Evolutionary conservation across 2,113 vertebrate genomes (phyloP).

Genomic region (Engraulis encrasicolus): DNA sequence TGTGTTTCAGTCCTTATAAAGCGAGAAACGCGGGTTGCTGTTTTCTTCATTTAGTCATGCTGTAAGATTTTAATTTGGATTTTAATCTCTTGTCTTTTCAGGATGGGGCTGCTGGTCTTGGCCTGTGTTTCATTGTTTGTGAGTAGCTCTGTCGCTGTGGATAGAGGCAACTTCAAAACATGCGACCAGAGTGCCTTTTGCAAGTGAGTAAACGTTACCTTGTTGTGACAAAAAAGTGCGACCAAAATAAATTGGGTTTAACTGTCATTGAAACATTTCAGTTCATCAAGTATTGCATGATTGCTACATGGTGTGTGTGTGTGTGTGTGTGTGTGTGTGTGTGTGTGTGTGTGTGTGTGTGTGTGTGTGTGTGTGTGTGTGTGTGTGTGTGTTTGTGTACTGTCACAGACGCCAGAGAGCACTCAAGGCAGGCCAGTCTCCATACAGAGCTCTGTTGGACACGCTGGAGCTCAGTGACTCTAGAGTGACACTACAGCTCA

Average conservation of each 20-base stretch:
- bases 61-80: not conserved
- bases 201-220: slow-evolving; percentile 80
- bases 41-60: not conserved
- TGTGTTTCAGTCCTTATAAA: not conserved
- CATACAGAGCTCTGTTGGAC: slow-evolving; percentile 86
- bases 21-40: not conserved
- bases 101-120: slow-evolving; percentile 52
- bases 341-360: not conserved
- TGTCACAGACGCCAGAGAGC: slow-evolving; percentile 82
- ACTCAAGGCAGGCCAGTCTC: slow-evolving; percentile 80
- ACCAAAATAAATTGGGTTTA: not conserved
- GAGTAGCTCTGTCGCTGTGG: slow-evolving; percentile 73
- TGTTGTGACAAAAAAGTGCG: not conserved
- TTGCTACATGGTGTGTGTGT: not conserved
- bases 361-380: not conserved
- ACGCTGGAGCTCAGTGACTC: slow-evolving; percentile 85
- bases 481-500: slow-evolving; percentile 83
- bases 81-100: not conserved
- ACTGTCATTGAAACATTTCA: not conserved
- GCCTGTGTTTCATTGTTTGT: slow-evolving; percentile 43
- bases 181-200: slow-evolving; percentile 92
- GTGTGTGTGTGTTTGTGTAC: not conserved
- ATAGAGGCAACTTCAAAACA: slow-evolving; percentile 91
- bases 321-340: not conserved
- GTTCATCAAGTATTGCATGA: too few species aligned